Percentiles rank a stretch among this genome's conserved stretches.
phyloP scores from a whole-genome alignment of 2,113 vertebrate species.

The Chlorodrepanis virens region DNA sequence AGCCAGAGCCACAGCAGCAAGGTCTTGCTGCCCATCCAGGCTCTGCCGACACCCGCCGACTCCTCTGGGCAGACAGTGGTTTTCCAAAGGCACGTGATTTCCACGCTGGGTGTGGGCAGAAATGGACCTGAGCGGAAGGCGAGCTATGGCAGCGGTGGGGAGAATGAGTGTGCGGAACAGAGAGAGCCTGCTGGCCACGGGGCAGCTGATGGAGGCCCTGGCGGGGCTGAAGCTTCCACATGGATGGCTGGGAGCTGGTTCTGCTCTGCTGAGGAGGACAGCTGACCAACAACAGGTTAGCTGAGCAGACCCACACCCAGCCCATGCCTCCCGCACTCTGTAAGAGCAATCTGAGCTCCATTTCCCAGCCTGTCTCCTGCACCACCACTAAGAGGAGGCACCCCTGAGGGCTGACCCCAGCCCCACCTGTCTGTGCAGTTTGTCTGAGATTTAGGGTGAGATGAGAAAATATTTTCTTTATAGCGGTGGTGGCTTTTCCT shows the following conservation, averaged over 20 bases:
- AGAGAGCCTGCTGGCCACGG: constrained; percentile 2
- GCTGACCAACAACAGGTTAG: accelerated
- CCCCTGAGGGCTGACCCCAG: background rate
- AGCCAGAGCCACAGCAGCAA: background rate
- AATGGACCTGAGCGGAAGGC: background rate
- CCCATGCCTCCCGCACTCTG: accelerated
- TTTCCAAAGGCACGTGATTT: background rate
- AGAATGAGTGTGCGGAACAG: background rate
- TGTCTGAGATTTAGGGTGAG: background rate
- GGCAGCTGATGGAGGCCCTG: background rate
- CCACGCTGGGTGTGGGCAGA: background rate
- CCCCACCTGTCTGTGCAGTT: background rate
- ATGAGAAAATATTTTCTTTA: background rate
- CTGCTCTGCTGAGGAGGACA: background rate
- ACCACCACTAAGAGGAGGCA: background rate
- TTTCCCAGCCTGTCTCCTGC: background rate
- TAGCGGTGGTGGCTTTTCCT: background rate
- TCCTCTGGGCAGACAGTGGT: background rate
- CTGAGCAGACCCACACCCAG: background rate
- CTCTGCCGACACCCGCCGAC: background rate
- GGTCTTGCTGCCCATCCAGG: background rate
- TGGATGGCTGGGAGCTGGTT: background rate
- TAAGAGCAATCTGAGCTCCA: background rate
- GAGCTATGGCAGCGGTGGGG: background rate
- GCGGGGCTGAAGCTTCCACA: background rate